Evolutionary conservation across 2,797 vertebrate genomes (phyloP), one percentile per base, ranked within the genome.

Genomic region (Argya squamiceps): DNA sequence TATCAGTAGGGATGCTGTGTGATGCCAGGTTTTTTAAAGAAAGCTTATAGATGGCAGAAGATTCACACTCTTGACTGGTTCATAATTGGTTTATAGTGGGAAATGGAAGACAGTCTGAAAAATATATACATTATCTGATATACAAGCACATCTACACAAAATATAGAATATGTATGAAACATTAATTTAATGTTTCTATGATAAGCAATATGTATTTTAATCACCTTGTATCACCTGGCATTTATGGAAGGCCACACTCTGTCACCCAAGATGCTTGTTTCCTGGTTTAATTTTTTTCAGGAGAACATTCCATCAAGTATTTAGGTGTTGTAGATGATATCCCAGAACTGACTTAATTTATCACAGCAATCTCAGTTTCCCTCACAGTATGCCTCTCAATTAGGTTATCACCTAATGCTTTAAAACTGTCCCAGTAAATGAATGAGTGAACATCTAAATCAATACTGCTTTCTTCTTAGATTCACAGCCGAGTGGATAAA

Each of bases 371-470:
- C 77, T 95, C 63, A 63, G 69, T 88, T 95, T 95, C 63, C 43
- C 34, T 90, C 56, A 34, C 16, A 23, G 59, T 36, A 32, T 84
- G 44, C 68, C 47, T 96, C 84, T 94, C 91, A 59, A 62, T 95
- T 89, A 84, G 49, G 44, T 86, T 95, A 93, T 91, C 91, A 95
- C 92, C 64, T 82, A 74, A 49, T 86, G 80, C 85, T 82, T 96
- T 94, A 93, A 92, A 97, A 68, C 74, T 88, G 80, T 68, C 88
- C 67, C 24, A 47, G 52, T 67, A 69, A 96, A 94, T 90, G 89
- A 96, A 76, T 63, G 67, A 94, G 60, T 62, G 95, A 88, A 84
- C 74, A 78, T 87, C 88, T 95, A 94, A 94, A 94, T 95, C 89
- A 96, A 84, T 93, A 84, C 30, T 9, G 7, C 63, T 84, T 90